A percentile compares a stretch with the other conserved stretches of the same genome.
Evolutionary conservation across 2,797 vertebrate genomes (phyloP).

Genomic region (Falco cherrug): DNA sequence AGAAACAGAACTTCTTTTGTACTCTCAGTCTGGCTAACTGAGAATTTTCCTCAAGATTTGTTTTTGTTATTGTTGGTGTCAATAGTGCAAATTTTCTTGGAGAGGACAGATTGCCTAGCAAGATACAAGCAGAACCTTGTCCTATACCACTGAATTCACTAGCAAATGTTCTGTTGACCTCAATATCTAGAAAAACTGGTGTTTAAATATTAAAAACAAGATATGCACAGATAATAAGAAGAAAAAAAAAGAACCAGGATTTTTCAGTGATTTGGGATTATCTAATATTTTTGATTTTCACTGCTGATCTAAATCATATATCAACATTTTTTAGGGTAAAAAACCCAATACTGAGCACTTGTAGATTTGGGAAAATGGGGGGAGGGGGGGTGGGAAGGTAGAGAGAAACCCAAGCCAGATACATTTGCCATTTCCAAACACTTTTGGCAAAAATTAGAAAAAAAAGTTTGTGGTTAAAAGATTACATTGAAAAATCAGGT

Average conservation of each 20-base stretch:
- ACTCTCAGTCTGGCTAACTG: neutral
- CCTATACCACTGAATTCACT: neutral
- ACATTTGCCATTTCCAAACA: neutral
- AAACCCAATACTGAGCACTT: fast-evolving
- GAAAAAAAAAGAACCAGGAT: neutral
- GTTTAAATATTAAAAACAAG: neutral
- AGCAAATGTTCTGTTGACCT: neutral
- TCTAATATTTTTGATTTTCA: neutral
- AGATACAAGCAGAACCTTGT: neutral
- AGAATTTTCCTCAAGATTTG: neutral
- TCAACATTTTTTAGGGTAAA: neutral
- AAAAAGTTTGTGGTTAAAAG: neutral
- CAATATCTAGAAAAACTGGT: neutral
- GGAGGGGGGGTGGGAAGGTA: neutral
- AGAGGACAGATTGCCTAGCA: neutral
- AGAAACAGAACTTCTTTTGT: neutral
- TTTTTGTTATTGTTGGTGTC: neutral
- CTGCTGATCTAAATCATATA: neutral
- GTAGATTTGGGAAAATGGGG: neutral
- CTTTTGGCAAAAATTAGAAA: neutral
- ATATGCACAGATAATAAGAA: neutral
- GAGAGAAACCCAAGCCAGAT: neutral
- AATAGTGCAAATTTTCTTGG: neutral
- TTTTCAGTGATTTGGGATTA: neutral
- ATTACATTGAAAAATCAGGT: neutral